Conservation (phyloP, 2,113 vertebrate genomes). For the Eptesicus fuscus region DNA sequence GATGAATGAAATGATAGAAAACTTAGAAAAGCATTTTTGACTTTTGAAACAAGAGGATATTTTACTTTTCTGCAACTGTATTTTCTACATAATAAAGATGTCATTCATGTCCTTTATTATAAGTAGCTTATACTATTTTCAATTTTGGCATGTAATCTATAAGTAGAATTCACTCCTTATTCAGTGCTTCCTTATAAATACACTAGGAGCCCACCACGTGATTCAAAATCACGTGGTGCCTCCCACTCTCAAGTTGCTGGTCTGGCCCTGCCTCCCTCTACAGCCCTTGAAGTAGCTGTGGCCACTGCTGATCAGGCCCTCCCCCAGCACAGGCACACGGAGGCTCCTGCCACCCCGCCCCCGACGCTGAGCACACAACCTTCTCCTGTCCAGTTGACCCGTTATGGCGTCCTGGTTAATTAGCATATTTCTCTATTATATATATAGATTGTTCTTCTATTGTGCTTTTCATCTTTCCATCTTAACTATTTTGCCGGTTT, state of each 20-base stretch:
- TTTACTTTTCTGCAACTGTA: background rate
- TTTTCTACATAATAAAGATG: background rate
- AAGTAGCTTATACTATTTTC: background rate
- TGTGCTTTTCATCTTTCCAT: background rate
- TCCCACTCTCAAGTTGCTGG: too few species aligned
- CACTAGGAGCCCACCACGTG: accelerated
- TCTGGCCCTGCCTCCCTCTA: too few species aligned
- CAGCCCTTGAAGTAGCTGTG: too few species aligned
- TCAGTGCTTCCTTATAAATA: background rate
- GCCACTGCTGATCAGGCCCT: too few species aligned
- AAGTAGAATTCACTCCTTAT: background rate
- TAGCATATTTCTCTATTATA: too few species aligned
- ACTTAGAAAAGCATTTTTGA: background rate
- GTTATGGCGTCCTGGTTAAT: too few species aligned
- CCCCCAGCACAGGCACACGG: accelerated
- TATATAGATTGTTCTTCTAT: too few species aligned
- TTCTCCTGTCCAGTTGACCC: too few species aligned
- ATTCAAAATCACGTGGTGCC: too few species aligned
- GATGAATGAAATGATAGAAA: background rate
- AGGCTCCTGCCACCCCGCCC: too few species aligned
- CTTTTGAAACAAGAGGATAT: background rate
- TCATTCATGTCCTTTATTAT: background rate
- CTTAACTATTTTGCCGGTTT: background rate
- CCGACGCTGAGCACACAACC: accelerated
- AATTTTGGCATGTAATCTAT: background rate